Evolutionary conservation across 2,797 vertebrate genomes (phyloP).

Genomic region (Hybognathus amarus): DNA sequence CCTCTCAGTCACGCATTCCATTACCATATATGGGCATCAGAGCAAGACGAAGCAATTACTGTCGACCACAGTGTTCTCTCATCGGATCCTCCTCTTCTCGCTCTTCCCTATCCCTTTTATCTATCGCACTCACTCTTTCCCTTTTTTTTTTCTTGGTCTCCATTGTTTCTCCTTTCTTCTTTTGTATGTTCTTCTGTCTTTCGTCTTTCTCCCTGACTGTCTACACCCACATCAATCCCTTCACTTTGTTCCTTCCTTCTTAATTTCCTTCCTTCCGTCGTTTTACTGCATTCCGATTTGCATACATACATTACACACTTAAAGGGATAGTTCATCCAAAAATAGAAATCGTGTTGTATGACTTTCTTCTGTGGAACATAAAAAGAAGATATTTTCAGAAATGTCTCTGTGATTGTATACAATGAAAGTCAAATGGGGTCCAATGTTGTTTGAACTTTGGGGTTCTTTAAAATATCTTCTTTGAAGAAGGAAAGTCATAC

Average conservation of each 20-base stretch:
- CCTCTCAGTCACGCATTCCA: conserved; percentile 66
- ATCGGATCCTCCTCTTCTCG: conserved; percentile 27
- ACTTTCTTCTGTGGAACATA: background rate
- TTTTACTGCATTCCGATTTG: conserved; percentile 11
- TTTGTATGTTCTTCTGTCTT: conserved; percentile 49
- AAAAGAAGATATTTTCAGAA: background rate
- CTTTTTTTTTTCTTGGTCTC: background rate
- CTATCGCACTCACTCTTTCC: background rate
- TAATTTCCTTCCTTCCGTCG: conserved; percentile 22
- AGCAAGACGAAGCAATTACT: conserved; percentile 58
- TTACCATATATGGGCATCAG: conserved; percentile 68
- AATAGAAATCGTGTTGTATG: background rate
- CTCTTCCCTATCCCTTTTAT: conserved; percentile 7
- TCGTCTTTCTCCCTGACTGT: conserved; percentile 9
- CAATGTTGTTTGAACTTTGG: background rate
- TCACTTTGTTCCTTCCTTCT: conserved; percentile 49
- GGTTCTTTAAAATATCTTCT: background rate
- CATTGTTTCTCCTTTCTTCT: conserved; percentile 53
- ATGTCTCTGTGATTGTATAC: background rate
- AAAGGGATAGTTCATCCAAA: background rate
- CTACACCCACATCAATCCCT: conserved; percentile 38
- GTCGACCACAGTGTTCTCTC: conserved; percentile 56
- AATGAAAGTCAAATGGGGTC: background rate
- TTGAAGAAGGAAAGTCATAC: background rate
- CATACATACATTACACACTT: background rate